phyloP scores from a whole-genome alignment of 2,113 vertebrate genomes.

The Ophiodon elongatus region DNA sequence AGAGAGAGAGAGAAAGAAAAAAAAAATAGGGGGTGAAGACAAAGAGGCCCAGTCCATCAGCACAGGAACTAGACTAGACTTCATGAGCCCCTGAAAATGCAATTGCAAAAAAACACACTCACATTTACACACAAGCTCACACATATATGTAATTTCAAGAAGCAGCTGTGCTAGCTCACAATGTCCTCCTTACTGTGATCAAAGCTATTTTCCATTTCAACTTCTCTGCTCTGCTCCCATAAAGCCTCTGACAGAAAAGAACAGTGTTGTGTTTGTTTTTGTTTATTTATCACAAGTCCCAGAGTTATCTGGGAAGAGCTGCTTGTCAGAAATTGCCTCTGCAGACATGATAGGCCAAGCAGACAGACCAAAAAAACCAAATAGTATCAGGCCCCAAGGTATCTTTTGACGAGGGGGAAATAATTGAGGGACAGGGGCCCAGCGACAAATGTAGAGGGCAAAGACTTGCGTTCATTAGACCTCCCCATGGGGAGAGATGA shows the following conservation, averaged over 20 bases:
- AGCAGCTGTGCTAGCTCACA: constrained; percentile 25
- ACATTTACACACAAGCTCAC: background rate
- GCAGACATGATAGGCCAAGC: constrained; percentile 26
- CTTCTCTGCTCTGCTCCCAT: constrained; percentile 23
- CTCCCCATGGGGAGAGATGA: constrained; percentile 29
- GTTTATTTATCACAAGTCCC: constrained; percentile 59
- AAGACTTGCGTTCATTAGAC: constrained; percentile 60
- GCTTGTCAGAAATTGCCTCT: constrained; percentile 47
- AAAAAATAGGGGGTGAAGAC: constrained; percentile 48
- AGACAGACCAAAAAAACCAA: background rate
- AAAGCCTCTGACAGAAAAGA: constrained; percentile 34
- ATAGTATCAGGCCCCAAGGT: constrained; percentile 48
- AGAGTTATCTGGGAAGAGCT: constrained; percentile 30
- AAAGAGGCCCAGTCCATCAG: constrained; percentile 63
- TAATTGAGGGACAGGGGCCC: constrained; percentile 52
- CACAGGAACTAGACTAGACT: constrained; percentile 74
- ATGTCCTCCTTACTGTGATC: constrained; percentile 33
- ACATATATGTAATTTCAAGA: constrained; percentile 27
- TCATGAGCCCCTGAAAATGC: constrained; percentile 55
- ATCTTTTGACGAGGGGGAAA: constrained; percentile 50
- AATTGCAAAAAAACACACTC: constrained; percentile 6
- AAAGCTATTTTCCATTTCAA: constrained; percentile 31
- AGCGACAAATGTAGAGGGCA: constrained; percentile 51
- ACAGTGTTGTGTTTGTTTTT: constrained; percentile 35
- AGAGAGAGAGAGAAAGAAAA: background rate